Conservation (phyloP, 1,140 invertebrate genomes). For the Plectrocnemia conspersa region DNA sequence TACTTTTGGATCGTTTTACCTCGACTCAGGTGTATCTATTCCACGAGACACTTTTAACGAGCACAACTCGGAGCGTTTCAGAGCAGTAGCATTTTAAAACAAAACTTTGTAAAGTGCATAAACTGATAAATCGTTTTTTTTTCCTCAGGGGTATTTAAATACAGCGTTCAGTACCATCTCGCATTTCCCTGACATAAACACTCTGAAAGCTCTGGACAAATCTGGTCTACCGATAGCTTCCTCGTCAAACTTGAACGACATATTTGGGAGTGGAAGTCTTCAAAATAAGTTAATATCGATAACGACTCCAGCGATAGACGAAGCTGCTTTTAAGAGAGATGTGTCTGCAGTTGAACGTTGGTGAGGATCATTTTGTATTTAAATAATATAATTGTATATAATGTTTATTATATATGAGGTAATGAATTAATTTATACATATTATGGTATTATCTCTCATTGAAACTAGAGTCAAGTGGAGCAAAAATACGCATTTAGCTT, state of each 20-base stretch:
- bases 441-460: no score
- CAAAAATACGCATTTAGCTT: no score
- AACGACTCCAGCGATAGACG: constrained; percentile 27
- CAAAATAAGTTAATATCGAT: constrained; percentile 28
- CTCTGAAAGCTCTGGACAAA: constrained; percentile 40
- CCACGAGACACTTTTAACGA: not conserved
- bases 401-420: not conserved
- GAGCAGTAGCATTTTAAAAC: not conserved
- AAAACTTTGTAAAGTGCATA: not conserved
- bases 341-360: constrained; percentile 27
- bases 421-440: not conserved
- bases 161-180: constrained; percentile 38
- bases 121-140: not conserved
- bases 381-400: not conserved
- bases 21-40: no score
- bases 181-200: constrained; percentile 43
- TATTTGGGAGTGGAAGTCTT: constrained; percentile 24
- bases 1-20: no score
- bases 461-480: no score
- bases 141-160: constrained; percentile 35
- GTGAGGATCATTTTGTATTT: constrained; percentile 2
- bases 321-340: constrained; percentile 23
- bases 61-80: not conserved
- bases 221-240: constrained; percentile 39
- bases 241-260: constrained; percentile 31